Conservation (phyloP, 1,140 invertebrate genomes). For the Neomicropteryx cornuta region DNA sequence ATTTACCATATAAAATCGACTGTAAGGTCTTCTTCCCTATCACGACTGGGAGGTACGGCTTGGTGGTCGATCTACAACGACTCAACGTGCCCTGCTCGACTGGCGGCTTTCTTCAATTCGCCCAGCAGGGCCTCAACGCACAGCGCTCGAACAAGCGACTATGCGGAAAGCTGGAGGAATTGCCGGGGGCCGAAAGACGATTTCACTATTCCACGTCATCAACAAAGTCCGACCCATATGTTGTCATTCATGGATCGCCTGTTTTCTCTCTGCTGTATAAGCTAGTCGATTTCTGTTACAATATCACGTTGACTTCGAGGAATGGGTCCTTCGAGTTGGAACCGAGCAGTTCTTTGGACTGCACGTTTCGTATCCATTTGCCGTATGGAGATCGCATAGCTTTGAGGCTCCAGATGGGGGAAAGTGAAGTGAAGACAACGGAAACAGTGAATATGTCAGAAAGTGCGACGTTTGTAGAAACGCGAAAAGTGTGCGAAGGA, state of each 20-base stretch:
- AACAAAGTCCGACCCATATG: constrained; percentile 25
- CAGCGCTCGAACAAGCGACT: constrained; percentile 19
- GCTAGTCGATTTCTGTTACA: constrained; percentile 52
- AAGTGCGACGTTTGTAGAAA: constrained; percentile 19
- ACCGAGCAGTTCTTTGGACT: constrained; percentile 39
- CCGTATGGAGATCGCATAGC: constrained; percentile 50
- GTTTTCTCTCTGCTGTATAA: constrained; percentile 48
- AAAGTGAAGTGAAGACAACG: constrained; percentile 16
- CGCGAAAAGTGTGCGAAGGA: constrained; percentile 35
- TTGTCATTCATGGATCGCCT: constrained; percentile 44
- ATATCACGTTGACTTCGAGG: constrained; percentile 44
- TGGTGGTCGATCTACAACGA: constrained; percentile 45
- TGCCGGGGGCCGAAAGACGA: constrained; percentile 37
- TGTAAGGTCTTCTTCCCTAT: constrained; percentile 21
- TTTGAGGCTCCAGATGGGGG: constrained; percentile 41
- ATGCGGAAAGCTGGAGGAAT: constrained; percentile 53
- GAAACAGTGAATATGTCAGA: no score
- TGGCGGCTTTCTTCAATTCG: constrained; percentile 42
- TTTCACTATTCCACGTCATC: constrained; percentile 38
- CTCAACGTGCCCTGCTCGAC: constrained; percentile 49
- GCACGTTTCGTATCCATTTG: constrained; percentile 49
- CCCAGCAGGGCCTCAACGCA: constrained; percentile 21
- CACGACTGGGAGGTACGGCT: constrained; percentile 28
- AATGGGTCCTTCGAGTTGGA: constrained; percentile 48
- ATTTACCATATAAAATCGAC: constrained; percentile 14